A percentile compares a stretch with the other conserved stretches of the same genome.
These are phyloP conservation scores for Aphidius gifuensis DNA, from an alignment of 1,140 invertebrate species.

Conservation along the genomic window DNA sequence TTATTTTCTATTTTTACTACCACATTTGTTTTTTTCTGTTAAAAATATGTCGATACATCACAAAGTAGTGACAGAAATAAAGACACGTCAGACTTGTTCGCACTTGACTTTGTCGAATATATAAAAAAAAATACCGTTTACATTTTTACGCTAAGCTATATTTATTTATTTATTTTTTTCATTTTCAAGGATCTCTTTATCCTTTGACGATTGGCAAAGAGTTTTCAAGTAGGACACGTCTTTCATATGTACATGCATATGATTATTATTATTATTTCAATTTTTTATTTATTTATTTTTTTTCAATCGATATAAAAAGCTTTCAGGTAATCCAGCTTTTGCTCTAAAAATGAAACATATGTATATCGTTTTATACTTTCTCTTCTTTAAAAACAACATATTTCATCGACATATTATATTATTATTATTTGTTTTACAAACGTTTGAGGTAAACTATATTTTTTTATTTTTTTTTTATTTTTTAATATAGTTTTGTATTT, in stretches of 20 bases:
- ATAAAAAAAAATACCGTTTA: neutral
- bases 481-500: too few relatives aligned
- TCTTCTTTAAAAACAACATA: conserved; percentile 28
- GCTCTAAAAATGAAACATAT: conserved; percentile 5
- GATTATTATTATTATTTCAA: neutral
- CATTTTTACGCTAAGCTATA: neutral
- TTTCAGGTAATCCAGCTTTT: neutral
- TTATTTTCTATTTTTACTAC: too few relatives aligned
- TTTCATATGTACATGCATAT: too few relatives aligned
- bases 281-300: neutral
- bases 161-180: neutral
- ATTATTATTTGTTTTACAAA: conserved; percentile 40
- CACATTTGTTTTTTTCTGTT: neutral
- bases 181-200: too few relatives aligned
- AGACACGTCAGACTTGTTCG: conserved; percentile 1
- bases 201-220: too few relatives aligned
- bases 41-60: neutral
- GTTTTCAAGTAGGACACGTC: too few relatives aligned
- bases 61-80: neutral
- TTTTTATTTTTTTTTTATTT: conserved; percentile 29
- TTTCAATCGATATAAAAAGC: too few relatives aligned
- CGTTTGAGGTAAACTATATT: conserved; percentile 41
- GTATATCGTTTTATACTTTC: neutral
- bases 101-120: conserved; percentile 14
- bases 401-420: conserved; percentile 47